phyloP scores from a whole-genome alignment of 2,888 invertebrate species.

The Meiosimyza decipiens region DNA sequence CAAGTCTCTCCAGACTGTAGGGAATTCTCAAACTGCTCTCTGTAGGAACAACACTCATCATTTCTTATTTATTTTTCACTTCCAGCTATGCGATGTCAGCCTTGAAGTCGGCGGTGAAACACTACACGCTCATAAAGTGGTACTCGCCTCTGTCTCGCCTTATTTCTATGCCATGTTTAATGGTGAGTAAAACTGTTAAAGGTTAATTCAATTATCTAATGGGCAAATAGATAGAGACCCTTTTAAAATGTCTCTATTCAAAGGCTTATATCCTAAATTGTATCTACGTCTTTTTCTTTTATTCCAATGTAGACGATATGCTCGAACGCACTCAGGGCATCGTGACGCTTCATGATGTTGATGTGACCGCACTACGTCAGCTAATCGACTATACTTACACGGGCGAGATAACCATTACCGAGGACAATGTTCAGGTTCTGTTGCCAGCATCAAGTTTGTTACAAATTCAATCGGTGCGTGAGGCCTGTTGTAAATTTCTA shows the following conservation, averaged over 20 bases:
- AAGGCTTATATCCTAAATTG: constrained; percentile 14
- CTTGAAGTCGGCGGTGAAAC: constrained; percentile 76
- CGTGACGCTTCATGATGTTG: constrained; percentile 67
- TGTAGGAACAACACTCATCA: too few relatives aligned
- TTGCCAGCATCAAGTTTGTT: constrained; percentile 80
- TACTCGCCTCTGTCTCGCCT: constrained; percentile 79
- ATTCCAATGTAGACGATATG: constrained; percentile 62
- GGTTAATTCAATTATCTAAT: not conserved
- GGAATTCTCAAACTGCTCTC: too few relatives aligned
- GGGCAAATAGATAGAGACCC: not conserved
- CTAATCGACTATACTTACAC: constrained; percentile 82
- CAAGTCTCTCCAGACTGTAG: too few relatives aligned
- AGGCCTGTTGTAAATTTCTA: constrained; percentile 81
- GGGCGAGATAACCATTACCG: constrained; percentile 76
- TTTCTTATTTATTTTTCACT: not conserved
- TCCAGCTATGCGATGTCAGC: constrained; percentile 69
- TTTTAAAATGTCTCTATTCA: constrained; percentile 6
- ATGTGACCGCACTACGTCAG: constrained; percentile 74
- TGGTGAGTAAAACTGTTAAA: constrained; percentile 56
- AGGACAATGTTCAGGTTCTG: constrained; percentile 76
- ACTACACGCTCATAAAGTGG: constrained; percentile 78
- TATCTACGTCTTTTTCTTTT: not conserved
- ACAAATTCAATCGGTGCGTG: constrained; percentile 76
- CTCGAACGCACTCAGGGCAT: constrained; percentile 65
- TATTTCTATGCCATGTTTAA: constrained; percentile 78